Conservation (phyloP, 2,888 invertebrate genomes). For the Leptopilina syphax region DNA sequence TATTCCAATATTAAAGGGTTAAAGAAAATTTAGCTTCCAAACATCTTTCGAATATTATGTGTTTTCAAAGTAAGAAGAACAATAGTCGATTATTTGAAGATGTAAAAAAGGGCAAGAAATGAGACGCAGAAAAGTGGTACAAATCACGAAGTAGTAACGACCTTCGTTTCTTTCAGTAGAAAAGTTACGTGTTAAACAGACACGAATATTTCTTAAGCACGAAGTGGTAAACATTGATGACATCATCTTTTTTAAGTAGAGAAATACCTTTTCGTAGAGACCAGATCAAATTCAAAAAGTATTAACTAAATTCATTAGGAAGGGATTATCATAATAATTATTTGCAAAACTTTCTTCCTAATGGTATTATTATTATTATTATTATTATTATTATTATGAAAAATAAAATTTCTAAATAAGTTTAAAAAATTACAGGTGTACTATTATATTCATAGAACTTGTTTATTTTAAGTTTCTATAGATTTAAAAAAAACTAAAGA, state of each 20-base stretch:
- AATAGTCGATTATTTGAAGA: not conserved
- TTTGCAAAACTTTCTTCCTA: no score
- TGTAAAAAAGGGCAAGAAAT: not conserved
- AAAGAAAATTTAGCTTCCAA: no score
- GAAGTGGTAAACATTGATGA: slow-evolving; percentile 10
- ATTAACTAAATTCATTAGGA: no score
- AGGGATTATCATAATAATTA: no score
- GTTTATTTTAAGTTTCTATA: no score
- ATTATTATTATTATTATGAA: no score
- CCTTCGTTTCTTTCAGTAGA: slow-evolving; percentile 22
- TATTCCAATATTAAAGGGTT: no score
- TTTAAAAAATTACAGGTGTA: no score
- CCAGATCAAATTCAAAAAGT: not conserved
- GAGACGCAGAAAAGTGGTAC: not conserved
- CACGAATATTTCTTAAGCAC: slow-evolving; percentile 3
- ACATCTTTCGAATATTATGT: not conserved
- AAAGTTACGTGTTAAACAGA: slow-evolving; percentile 23
- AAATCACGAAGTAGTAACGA: slow-evolving; percentile 11
- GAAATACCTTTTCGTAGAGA: not conserved
- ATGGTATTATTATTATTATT: no score
- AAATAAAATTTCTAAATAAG: not conserved
- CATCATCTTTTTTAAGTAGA: slow-evolving; percentile 4
- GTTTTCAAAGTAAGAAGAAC: not conserved
- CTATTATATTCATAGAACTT: no score
- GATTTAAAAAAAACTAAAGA: no score